Evolutionary conservation across 2,888 invertebrate genomes (phyloP).

Genomic region (Apantesis nais): DNA sequence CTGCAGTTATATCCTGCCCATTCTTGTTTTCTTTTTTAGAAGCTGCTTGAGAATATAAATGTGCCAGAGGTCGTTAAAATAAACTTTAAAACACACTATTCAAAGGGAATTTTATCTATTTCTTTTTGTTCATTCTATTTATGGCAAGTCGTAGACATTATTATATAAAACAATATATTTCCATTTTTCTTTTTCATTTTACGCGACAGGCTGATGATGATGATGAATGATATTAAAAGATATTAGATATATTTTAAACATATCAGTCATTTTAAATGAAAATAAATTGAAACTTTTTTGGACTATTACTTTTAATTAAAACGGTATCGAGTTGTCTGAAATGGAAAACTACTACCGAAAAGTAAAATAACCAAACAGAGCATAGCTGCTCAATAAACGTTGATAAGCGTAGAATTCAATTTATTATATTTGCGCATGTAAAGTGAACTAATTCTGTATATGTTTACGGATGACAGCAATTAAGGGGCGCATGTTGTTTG

Average conservation of each 20-base stretch:
- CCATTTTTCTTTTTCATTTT: too few relatives aligned
- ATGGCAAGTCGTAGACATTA: too few relatives aligned
- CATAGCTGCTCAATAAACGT: slow-evolving; percentile 19
- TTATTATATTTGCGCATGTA: slow-evolving; percentile 31
- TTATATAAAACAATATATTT: too few relatives aligned
- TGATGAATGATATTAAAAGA: too few relatives aligned
- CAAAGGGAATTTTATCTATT: background rate
- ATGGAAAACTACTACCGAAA: background rate
- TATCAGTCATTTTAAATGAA: background rate
- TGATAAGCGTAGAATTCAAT: slow-evolving; percentile 31
- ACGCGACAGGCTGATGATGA: too few relatives aligned
- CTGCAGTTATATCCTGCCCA: background rate
- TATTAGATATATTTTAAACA: background rate
- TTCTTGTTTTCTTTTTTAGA: background rate
- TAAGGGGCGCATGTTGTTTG: slow-evolving; percentile 57
- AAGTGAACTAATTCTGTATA: slow-evolving; percentile 41
- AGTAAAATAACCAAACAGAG: background rate
- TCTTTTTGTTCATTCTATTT: background rate
- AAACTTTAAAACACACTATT: background rate
- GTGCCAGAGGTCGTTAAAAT: background rate
- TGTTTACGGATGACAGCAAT: slow-evolving; percentile 57
- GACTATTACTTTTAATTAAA: background rate
- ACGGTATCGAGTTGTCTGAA: background rate
- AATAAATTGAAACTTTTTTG: background rate
- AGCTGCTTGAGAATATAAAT: background rate